Percentiles rank a stretch among this genome's conserved stretches.
phyloP scores from a whole-genome alignment of 2,113 vertebrate species.

The Ctenodactylus gundi region DNA sequence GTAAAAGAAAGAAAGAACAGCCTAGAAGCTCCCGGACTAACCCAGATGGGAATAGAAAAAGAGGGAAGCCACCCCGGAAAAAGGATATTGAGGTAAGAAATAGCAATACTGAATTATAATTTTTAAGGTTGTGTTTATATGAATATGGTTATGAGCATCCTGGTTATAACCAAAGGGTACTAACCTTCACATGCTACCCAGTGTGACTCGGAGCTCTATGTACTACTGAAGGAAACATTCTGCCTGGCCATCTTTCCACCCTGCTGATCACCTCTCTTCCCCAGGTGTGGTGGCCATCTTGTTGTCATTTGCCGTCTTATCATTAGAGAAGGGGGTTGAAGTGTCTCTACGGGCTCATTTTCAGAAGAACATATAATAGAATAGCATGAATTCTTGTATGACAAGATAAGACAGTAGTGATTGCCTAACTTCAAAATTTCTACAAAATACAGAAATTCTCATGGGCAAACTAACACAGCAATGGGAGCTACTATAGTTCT shows the following conservation, averaged over 20 bases:
- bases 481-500: neutral
- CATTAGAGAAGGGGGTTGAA: neutral
- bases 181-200: neutral
- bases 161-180: neutral
- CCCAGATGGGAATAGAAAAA: constrained; percentile 82
- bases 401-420: neutral
- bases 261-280: neutral
- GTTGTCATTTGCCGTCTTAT: neutral
- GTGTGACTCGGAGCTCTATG: neutral
- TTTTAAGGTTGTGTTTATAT: neutral
- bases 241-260: neutral
- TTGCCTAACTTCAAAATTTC: neutral
- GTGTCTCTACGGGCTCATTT: neutral
- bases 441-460: neutral
- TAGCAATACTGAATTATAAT: neutral
- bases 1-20: constrained; percentile 90
- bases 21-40: constrained; percentile 81
- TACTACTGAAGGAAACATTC: neutral
- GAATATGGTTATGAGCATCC: neutral
- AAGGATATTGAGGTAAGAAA: constrained; percentile 82
- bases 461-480: neutral
- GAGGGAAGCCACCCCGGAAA: constrained; percentile 82
- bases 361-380: neutral
- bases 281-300: neutral
- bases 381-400: neutral